phyloP scores from a whole-genome alignment of 2,113 vertebrate species.

The Phodopus roborovskii region DNA sequence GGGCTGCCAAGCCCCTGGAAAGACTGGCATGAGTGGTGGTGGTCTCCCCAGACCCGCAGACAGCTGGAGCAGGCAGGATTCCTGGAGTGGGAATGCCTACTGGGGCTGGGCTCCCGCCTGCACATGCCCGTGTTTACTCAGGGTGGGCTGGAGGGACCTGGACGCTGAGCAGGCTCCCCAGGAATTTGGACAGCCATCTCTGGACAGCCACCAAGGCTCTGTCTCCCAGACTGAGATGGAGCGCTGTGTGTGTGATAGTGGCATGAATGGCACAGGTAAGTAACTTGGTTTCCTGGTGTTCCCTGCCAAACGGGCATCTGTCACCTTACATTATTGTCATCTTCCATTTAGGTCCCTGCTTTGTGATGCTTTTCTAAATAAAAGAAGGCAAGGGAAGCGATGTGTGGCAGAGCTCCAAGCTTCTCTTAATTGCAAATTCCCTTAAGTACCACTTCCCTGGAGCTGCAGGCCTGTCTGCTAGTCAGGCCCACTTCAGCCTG shows the following conservation, averaged over 20 bases:
- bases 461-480: slow-evolving; percentile 61
- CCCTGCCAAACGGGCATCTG: slow-evolving; percentile 73
- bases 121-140: slow-evolving; percentile 54
- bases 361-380: slow-evolving; percentile 70
- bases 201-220: slow-evolving; percentile 62
- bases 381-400: slow-evolving; percentile 55
- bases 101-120: neutral
- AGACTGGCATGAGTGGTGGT: neutral
- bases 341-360: slow-evolving; percentile 65
- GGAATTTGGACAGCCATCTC: slow-evolving; percentile 68
- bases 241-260: neutral
- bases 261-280: slow-evolving; percentile 44
- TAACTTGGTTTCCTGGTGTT: slow-evolving; percentile 34
- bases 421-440: slow-evolving; percentile 81
- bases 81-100: neutral
- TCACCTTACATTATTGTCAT: slow-evolving; percentile 63
- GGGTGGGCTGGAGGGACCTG: slow-evolving; percentile 18
- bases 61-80: slow-evolving; percentile 49
- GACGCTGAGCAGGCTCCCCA: neutral
- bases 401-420: slow-evolving; percentile 77
- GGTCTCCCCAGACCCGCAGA: neutral
- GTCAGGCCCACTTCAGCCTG: slow-evolving; percentile 66
- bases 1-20: slow-evolving; percentile 61
- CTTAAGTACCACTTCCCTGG: slow-evolving; percentile 75
- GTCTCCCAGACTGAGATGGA: neutral